phyloP scores from a whole-genome alignment of 2,888 invertebrate genomes.

The Hirtodrosophila cameraria region DNA sequence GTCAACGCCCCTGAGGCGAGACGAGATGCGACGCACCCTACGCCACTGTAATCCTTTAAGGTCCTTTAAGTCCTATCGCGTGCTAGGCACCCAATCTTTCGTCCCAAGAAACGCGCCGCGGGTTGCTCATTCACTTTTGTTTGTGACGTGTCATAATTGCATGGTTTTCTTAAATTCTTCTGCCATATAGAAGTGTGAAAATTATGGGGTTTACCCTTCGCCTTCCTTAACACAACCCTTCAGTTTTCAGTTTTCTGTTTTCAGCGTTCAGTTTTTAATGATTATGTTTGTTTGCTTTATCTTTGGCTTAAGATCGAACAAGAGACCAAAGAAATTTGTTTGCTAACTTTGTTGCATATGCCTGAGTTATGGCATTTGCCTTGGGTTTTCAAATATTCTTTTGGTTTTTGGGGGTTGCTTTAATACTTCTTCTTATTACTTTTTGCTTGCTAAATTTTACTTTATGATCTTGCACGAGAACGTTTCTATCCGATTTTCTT shows the following conservation, averaged over 20 bases:
- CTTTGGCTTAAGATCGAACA: slow-evolving; percentile 59
- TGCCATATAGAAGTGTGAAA: slow-evolving; percentile 66
- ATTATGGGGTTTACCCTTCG: slow-evolving; percentile 65
- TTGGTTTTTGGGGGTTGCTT: slow-evolving; percentile 56
- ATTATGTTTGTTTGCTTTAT: slow-evolving; percentile 71
- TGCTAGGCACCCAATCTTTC: slow-evolving; percentile 60
- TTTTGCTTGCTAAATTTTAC: slow-evolving; percentile 67
- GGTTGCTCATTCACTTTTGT: slow-evolving; percentile 48
- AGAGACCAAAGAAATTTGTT: slow-evolving; percentile 53
- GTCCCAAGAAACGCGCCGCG: slow-evolving; percentile 44
- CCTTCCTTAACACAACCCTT: slow-evolving; percentile 51
- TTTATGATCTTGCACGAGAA: slow-evolving; percentile 51
- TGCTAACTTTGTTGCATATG: slow-evolving; percentile 70
- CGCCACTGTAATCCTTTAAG: slow-evolving; percentile 63
- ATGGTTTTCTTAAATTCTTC: slow-evolving; percentile 45
- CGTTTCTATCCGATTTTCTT: slow-evolving; percentile 40
- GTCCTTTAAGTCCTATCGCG: slow-evolving; percentile 62
- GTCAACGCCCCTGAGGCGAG: slow-evolving; percentile 67
- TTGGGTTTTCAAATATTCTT: slow-evolving; percentile 45
- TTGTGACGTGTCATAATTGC: slow-evolving; percentile 76
- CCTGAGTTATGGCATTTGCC: slow-evolving; percentile 62
- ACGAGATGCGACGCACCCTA: slow-evolving; percentile 56
- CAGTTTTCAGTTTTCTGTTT: slow-evolving; percentile 17
- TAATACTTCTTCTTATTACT: slow-evolving; percentile 13
- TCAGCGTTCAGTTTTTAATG: slow-evolving; percentile 46